A percentile compares a stretch with the other conserved stretches of the same genome.
Evolutionary conservation across 2,113 vertebrate species (phyloP).

Genomic region (Chionodraco myersi): DNA sequence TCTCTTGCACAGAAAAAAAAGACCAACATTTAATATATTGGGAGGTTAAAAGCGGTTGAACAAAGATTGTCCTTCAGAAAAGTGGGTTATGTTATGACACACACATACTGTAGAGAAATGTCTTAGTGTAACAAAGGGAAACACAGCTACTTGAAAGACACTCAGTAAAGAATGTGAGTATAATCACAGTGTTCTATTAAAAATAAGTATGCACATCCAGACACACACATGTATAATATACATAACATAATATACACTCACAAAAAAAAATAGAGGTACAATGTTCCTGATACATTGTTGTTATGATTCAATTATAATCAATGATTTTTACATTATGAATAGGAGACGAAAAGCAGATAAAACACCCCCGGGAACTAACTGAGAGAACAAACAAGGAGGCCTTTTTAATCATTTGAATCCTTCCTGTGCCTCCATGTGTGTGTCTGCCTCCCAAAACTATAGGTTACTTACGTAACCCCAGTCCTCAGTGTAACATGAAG

Average conservation of each 20-base stretch:
- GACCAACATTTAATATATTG: slow-evolving; percentile 53
- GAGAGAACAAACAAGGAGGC: slow-evolving; percentile 14
- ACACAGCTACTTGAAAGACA: background rate
- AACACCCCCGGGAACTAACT: slow-evolving; percentile 20
- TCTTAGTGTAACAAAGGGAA: background rate
- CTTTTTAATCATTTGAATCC: slow-evolving; percentile 39
- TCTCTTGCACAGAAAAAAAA: slow-evolving; percentile 47
- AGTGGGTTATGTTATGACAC: slow-evolving; percentile 21
- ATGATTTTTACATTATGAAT: slow-evolving; percentile 1
- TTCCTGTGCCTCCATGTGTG: slow-evolving; percentile 8
- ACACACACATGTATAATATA: background rate
- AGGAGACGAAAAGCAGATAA: slow-evolving; percentile 40
- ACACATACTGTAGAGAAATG: slow-evolving; percentile 10
- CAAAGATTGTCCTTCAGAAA: slow-evolving; percentile 41
- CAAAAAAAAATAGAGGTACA: background rate
- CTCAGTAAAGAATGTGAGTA: background rate
- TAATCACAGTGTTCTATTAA: background rate
- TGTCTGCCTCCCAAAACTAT: slow-evolving; percentile 35
- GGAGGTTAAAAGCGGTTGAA: slow-evolving; percentile 35
- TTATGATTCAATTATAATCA: slow-evolving; percentile 31
- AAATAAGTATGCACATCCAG: background rate
- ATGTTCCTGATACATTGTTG: slow-evolving; percentile 10
- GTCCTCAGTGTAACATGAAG: too few species aligned
- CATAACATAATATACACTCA: background rate
- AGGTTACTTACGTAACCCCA: too few species aligned